These are phyloP conservation scores for Planiliza haematocheilus DNA, from an alignment of 2,113 vertebrate genomes.

Conservation along the genomic window DNA sequence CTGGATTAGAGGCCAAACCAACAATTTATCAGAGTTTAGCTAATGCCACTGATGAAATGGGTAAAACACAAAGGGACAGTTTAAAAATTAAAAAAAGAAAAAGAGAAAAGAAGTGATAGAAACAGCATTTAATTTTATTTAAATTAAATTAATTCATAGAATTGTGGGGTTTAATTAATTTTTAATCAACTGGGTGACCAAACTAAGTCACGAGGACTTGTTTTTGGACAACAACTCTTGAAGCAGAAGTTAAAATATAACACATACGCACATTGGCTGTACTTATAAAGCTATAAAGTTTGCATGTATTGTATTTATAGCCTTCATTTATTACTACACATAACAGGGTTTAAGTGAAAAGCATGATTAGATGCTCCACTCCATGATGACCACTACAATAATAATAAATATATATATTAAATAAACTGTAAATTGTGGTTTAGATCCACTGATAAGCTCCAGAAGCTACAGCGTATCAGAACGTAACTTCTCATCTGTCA, in stretches of 20 bases:
- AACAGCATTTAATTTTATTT: no score
- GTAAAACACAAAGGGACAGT: background rate
- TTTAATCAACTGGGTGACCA: background rate
- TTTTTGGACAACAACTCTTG: background rate
- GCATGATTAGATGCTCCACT: background rate
- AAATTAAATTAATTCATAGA: no score
- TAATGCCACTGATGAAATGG: conserved; percentile 16
- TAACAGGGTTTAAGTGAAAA: background rate
- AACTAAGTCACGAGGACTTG: background rate
- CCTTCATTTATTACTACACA: background rate
- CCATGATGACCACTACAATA: no score
- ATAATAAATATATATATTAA: background rate
- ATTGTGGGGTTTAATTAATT: no score
- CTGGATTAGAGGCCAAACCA: conserved; percentile 68
- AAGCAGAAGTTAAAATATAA: background rate
- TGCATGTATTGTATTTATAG: background rate
- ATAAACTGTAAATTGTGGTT: background rate
- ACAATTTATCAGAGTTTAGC: conserved; percentile 67
- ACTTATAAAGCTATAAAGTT: background rate
- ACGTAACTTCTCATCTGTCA: no score
- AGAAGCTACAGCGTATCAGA: background rate
- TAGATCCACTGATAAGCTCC: no score
- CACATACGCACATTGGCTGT: no score
- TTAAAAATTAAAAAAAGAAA: background rate
- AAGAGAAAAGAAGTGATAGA: background rate